Percentiles rank a stretch among this genome's conserved stretches.
Evolutionary conservation across 2,113 vertebrate species (phyloP).

Genomic region (Lucifuga dentata): DNA sequence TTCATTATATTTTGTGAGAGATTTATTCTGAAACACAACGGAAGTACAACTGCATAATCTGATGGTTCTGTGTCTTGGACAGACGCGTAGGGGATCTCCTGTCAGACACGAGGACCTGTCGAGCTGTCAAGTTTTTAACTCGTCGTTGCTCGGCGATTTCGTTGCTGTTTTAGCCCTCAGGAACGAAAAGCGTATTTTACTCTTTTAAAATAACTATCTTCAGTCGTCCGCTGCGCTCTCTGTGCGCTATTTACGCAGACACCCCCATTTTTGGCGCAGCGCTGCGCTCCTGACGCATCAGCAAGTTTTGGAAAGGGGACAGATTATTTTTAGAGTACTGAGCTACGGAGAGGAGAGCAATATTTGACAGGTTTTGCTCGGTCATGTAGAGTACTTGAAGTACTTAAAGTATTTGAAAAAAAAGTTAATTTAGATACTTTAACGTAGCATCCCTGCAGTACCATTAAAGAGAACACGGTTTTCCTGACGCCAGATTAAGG

Average conservation of each 20-base stretch:
- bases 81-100: constrained; percentile 67
- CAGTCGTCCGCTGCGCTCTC: neutral
- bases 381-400: too few species aligned
- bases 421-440: neutral
- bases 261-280: constrained; percentile 43
- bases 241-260: constrained; percentile 48
- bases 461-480: too few species aligned
- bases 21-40: constrained; percentile 47
- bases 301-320: constrained; percentile 5
- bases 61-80: constrained; percentile 37
- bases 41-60: neutral
- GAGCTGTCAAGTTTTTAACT: constrained; percentile 65
- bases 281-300: constrained; percentile 51
- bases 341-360: too few species aligned
- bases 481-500: too few species aligned
- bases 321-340: neutral
- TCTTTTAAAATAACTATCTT: neutral
- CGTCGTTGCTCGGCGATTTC: constrained; percentile 46
- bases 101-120: constrained; percentile 63
- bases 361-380: too few species aligned
- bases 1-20: too few species aligned
- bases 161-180: constrained; percentile 16
- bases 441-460: too few species aligned
- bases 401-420: too few species aligned
- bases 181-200: constrained; percentile 13